Evolutionary conservation across 2,888 invertebrate species (phyloP).

Genomic region (Parnassius orleans): DNA sequence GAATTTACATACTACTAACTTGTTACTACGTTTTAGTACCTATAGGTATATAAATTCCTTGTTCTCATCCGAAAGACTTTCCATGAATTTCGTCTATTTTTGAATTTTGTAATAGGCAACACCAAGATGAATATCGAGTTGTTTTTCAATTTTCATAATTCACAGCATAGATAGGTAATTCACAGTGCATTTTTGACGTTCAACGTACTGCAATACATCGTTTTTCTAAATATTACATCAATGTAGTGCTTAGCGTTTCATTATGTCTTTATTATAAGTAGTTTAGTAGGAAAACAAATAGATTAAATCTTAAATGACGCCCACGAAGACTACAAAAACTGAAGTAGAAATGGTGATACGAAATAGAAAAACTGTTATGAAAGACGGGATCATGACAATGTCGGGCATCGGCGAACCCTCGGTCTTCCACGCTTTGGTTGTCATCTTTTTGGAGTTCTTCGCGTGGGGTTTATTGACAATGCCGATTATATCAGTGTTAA

Average conservation of each 20-base stretch:
- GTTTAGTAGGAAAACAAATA: slow-evolving; percentile 60
- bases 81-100: too few relatives aligned
- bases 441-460: slow-evolving; percentile 99
- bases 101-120: slow-evolving; percentile 7
- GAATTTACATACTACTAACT: too few relatives aligned
- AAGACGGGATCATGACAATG: slow-evolving; percentile 94
- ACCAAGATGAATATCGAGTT: slow-evolving; percentile 66
- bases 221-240: slow-evolving; percentile 44
- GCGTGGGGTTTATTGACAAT: slow-evolving; percentile 99
- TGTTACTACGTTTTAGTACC: too few relatives aligned
- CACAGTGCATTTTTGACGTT: slow-evolving; percentile 74
- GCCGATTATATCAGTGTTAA: slow-evolving; percentile 96
- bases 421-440: slow-evolving; percentile 98
- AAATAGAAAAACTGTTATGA: slow-evolving; percentile 91
- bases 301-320: slow-evolving; percentile 82
- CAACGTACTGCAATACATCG: slow-evolving; percentile 44
- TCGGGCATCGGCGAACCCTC: slow-evolving; percentile 95
- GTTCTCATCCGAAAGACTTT: too few relatives aligned
- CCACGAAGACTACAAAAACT: slow-evolving; percentile 89
- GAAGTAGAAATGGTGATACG: slow-evolving; percentile 93
- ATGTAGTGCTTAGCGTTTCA: slow-evolving; percentile 68
- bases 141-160: slow-evolving; percentile 65
- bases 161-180: too few relatives aligned
- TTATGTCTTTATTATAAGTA: slow-evolving; percentile 71
- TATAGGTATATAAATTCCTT: too few relatives aligned